Base-by-base conservation (phyloP, 2,113 vertebrate species). In the western clawed frog (Xenopus tropicalis) region DNA sequence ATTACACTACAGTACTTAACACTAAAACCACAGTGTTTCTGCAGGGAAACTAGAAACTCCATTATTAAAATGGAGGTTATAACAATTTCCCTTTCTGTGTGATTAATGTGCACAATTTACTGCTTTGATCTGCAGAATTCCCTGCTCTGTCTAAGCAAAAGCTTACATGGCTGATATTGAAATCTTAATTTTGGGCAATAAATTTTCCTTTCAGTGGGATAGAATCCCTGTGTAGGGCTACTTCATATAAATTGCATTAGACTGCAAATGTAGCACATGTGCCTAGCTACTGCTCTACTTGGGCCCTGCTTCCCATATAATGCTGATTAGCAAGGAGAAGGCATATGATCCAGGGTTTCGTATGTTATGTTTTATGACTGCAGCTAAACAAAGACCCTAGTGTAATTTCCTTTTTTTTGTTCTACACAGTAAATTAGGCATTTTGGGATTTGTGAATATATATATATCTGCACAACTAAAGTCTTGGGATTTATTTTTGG, bases 111-210 rank as follows among this genome's bases (percentile, higher is more conserved):
- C 74, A 42, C 74, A 78, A 6, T 80, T 63, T 42, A 61, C 65
- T 72, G 66, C 19, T 61, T 86, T 82, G 74, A 74, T 81, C 51
- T 77, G 52, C 75, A 77, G 83, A 76, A 70, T 77, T 63, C 65
- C 64, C 64, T 42, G 77, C 66, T 56, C 80, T 76, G 63, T 74
- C 80, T 77, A 77, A 78, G 63, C 63, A 48, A 77, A 63, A 70
- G 59, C 63, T 66, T 58, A 51, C 71, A 70, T 71, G 71, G 67
- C 66, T 75, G 71, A 77, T 82, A 78, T 51, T 75, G 20, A 48
- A 86, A 54, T 69, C 71, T 68, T 73, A 62, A 79, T 72, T 78
- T 81, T 80, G 16, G 64, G 56, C 78, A 70, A 81, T 82, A 85
- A 81, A 52, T 62, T 64, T 78, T 81, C 59, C 52, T 79, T 11